Evolutionary conservation across 2,797 vertebrate species (phyloP), one percentile per base, ranked within the genome.

Genomic region (Cyprinodon diabolis): DNA sequence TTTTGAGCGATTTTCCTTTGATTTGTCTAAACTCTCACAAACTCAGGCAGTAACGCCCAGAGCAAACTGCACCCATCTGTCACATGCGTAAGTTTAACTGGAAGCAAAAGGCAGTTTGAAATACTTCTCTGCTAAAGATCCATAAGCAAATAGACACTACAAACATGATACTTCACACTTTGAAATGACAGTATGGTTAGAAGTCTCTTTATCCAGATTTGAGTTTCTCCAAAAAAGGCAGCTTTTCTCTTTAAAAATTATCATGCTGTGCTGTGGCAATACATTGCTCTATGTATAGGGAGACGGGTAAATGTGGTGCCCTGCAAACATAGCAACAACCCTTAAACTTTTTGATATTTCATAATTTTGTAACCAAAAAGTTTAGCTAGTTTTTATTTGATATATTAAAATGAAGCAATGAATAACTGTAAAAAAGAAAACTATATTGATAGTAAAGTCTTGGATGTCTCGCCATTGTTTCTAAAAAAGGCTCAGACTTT

Each of bases 21-120:
- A 81, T 78, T 80, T 79, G 57, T 82, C 49, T 62, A 80, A 83
- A 89, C 69, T 71, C 83, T 84, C n/a, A 76, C 1, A 0, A 63
- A 52, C 43, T 74, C 37, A 35, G 80, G 71, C 15, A 58, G 1
- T 82, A 65, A 72, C 60, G 62, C 60, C 66, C 70, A 80, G 48
- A 35, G 83, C 75, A 90, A 83, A 81, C 82, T 79, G 83, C 71
- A 75, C 74, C 85, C 77, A 87, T 89, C 66, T 89, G 82, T 86
- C 85, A 87, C 78, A 58, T 68, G 72, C 85, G 83, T 76, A 78
- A 86, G 71, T 83, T 86, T 81, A 89, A 90, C 79, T 76, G 73
- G 87, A 89, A 77, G 68, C 76, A 85, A 85, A 85, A 80, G 70
- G 66, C 78, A 72, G 4, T 70, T 87, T 71, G 81, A 74, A 88